Evolutionary conservation across 2,888 invertebrate genomes (phyloP), one percentile per base, ranked within the genome.

Genomic region (Leucozona laternaria): DNA sequence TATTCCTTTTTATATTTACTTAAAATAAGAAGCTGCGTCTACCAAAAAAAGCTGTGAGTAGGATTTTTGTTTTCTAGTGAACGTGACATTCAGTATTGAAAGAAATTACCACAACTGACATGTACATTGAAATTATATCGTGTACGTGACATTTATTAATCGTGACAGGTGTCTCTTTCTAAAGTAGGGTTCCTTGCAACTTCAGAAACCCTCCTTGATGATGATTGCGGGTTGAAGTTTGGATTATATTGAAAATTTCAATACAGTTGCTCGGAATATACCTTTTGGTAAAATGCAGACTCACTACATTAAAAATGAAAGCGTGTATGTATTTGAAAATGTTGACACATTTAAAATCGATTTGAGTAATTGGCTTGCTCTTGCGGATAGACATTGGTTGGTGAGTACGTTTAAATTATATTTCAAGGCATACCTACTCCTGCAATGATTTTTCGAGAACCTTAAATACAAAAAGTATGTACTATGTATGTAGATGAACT

Each of bases 91-190:
- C 34, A 37, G 68, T 68, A 53, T 68, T 68, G 53, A 50, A 68
- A 68, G 68, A 68, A 68, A 68, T 68, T 53, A 68, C 68, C 68
- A 53, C 34, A 4, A 53, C 50, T 68, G 68, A 40, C 53, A 53
- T 53, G 68, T 25, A 53, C 68, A 40, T 68, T 68, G 68, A 68
- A 53, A 68, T 68, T 68, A 68, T 68, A 68, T 68, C 22, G 68
- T 22, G 37, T 68, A 68, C 68, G 68, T 68, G 68, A 68, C 53
- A 68, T 68, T 68, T 68, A 68, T 68, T 68, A 68, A 68, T 68
- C 68, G 53, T 68, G 68, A 68, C 68, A 68, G 68, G 68, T 68
- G 68, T 68, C 68, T 68, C 17, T 40, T 25, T 37, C 37, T 25
- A 37, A 68, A 68, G 50, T 68, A 53, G 37, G 53, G 68, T 37